phyloP scores from a whole-genome alignment of 2,888 invertebrate species.

The Conops quadrifasciatus region DNA sequence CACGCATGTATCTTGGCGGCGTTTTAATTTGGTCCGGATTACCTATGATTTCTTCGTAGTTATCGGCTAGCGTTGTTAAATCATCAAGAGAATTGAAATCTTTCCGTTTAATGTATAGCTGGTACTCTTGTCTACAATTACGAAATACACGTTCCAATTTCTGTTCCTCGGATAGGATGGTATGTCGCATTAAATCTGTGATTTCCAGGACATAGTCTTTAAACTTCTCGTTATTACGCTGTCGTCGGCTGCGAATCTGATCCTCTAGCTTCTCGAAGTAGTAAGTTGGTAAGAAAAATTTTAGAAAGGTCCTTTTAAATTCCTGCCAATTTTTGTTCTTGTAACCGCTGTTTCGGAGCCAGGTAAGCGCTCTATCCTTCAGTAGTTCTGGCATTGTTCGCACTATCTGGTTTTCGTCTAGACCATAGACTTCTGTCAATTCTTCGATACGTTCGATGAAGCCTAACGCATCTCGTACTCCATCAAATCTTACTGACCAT shows the following conservation, averaged over 20 bases:
- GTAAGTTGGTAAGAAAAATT: background rate
- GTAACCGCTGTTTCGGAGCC: slow-evolving; percentile 3
- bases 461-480: background rate
- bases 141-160: background rate
- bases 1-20: background rate
- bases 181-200: slow-evolving; percentile 7
- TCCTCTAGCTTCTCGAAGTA: background rate
- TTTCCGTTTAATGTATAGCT: background rate
- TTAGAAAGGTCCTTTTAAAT: slow-evolving; percentile 3
- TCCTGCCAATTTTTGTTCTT: background rate
- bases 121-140: background rate
- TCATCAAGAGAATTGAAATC: background rate
- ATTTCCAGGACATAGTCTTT: background rate
- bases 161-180: background rate
- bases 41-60: too few relatives aligned
- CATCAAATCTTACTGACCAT: background rate
- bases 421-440: background rate
- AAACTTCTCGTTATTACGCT: background rate
- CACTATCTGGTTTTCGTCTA: background rate
- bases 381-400: slow-evolving; percentile 19
- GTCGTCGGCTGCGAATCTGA: background rate
- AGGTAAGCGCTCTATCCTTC: slow-evolving; percentile 4
- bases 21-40: background rate
- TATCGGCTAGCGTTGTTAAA: background rate
- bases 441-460: slow-evolving; percentile 1